These are phyloP conservation scores for Marasmarcha lunaedactyla DNA, from an alignment of 2,888 invertebrate genomes.

Conservation along the genomic window DNA sequence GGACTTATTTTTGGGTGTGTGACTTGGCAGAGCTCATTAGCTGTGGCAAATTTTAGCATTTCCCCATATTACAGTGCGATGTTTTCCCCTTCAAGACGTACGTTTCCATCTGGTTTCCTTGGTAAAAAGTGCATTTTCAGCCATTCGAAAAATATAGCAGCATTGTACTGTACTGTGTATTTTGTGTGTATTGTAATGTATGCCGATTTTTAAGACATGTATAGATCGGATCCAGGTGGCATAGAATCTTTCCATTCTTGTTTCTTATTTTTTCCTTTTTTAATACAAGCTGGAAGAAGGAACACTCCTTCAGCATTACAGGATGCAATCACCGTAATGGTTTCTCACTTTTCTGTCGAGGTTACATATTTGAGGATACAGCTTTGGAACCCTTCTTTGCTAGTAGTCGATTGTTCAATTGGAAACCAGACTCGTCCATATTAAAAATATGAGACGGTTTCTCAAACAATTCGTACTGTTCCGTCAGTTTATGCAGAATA, in stretches of 20 bases:
- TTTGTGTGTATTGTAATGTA: too few species aligned
- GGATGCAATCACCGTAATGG: constrained; percentile 19
- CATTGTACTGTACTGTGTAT: too few species aligned
- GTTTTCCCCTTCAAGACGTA: constrained; percentile 15
- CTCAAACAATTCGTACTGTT: constrained; percentile 23
- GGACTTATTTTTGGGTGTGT: too few species aligned
- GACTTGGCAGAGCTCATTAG: constrained; percentile 14
- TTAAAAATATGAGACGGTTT: constrained; percentile 26
- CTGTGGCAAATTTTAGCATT: constrained; percentile 13
- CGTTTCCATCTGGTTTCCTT: constrained; percentile 9
- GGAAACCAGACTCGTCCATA: constrained; percentile 23
- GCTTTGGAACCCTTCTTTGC: too few species aligned
- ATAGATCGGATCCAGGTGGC: constrained; percentile 13
- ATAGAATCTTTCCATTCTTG: constrained; percentile 11
- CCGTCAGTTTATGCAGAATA: constrained; percentile 4
- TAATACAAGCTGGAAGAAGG: constrained; percentile 21
- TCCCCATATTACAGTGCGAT: constrained; percentile 13
- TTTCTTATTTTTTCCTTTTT: constrained; percentile 16
- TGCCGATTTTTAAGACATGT: constrained; percentile 15
- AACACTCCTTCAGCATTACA: constrained; percentile 24
- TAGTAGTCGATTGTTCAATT: constrained; percentile 21
- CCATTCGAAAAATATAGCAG: constrained; percentile 16
- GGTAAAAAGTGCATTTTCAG: constrained; percentile 15
- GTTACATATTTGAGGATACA: constrained; percentile 13
- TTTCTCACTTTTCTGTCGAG: constrained; percentile 22